Percentiles rank a stretch among this genome's conserved stretches.
These are phyloP conservation scores for Heliothis subflexa DNA, from an alignment of 1,140 invertebrate genomes.

Conservation along the genomic window DNA sequence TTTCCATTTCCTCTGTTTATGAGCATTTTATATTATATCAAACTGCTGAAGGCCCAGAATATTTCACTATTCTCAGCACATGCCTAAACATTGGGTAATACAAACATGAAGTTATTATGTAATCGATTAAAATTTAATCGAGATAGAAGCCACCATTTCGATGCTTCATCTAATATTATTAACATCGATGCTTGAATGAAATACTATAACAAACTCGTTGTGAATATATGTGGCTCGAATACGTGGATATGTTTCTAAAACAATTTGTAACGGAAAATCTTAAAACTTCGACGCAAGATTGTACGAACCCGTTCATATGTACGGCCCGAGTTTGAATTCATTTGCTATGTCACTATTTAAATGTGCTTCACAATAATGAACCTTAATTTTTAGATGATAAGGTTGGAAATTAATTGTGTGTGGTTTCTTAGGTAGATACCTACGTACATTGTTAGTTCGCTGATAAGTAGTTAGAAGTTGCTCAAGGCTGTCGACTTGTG, in stretches of 20 bases:
- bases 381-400: conserved; percentile 38
- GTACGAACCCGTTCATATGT: conserved; percentile 25
- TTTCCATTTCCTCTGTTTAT: no score
- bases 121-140: no score
- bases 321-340: conserved; percentile 24
- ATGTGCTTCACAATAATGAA: conserved; percentile 42
- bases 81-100: no score
- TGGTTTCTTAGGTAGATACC: background rate
- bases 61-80: no score
- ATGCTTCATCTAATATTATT: no score
- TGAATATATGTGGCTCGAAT: background rate
- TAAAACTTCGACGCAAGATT: conserved; percentile 33
- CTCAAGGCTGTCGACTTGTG: conserved; percentile 65
- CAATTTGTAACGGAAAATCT: conserved; percentile 8
- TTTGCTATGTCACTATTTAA: conserved; percentile 3
- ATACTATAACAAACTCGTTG: background rate
- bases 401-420: conserved; percentile 2
- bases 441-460: conserved; percentile 33
- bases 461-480: conserved; percentile 66
- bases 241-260: background rate
- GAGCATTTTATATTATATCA: no score
- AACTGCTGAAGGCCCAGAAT: no score
- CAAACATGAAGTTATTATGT: no score
- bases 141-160: no score
- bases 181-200: background rate